Conservation (phyloP, 2,888 invertebrate species). For the Polia nebulosa region DNA sequence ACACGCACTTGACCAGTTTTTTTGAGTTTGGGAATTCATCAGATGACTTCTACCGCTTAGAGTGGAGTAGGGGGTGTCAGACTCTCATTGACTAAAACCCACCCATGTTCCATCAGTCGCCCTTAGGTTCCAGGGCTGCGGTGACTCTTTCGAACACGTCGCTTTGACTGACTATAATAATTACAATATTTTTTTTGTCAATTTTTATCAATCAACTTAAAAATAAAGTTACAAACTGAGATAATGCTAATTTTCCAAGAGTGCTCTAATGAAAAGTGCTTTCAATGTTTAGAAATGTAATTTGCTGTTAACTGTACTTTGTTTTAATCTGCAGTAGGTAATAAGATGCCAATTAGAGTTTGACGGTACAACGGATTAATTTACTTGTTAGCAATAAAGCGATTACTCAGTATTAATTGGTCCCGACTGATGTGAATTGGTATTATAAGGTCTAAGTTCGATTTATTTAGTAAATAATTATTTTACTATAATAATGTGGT, state of each 20-base stretch:
- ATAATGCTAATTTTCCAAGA: background rate
- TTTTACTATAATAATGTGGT: background rate
- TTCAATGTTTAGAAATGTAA: slow-evolving; percentile 10
- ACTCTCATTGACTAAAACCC: too few relatives aligned
- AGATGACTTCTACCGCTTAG: too few relatives aligned
- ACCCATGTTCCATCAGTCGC: too few relatives aligned
- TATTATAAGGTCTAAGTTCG: background rate
- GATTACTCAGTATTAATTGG: slow-evolving; percentile 54
- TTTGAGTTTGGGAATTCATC: too few relatives aligned
- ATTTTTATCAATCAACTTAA: too few relatives aligned
- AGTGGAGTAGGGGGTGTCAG: too few relatives aligned
- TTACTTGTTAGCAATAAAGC: slow-evolving; percentile 61
- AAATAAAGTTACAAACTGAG: background rate
- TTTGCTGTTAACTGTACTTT: slow-evolving; percentile 29
- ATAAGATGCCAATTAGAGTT: slow-evolving; percentile 73
- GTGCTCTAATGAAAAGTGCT: background rate
- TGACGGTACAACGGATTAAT: slow-evolving; percentile 66
- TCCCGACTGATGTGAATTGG: slow-evolving; percentile 16
- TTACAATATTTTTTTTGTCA: too few relatives aligned
- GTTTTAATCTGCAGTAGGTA: slow-evolving; percentile 53
- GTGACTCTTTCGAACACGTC: too few relatives aligned
- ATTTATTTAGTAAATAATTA: slow-evolving; percentile 1
- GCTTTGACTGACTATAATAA: too few relatives aligned
- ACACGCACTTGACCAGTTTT: too few relatives aligned
- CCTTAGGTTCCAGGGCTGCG: too few relatives aligned